Percentiles rank a stretch among this genome's conserved stretches.
These are phyloP conservation scores for Melangyna quadrimaculata DNA, from an alignment of 2,888 invertebrate genomes.

Conservation along the genomic window DNA sequence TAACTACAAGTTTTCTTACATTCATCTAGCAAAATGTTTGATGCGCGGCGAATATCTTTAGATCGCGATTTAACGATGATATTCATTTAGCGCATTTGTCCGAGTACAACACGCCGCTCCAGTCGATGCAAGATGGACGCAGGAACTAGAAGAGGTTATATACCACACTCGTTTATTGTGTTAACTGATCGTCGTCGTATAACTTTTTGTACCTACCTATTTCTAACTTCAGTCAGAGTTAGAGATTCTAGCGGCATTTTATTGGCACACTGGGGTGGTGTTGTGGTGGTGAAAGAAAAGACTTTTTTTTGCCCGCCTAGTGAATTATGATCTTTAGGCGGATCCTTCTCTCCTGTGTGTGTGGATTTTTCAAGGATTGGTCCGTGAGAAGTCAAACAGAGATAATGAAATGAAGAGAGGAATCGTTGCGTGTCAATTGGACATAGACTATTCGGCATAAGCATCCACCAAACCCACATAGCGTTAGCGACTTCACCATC, in stretches of 20 bases:
- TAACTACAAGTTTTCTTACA: conserved; percentile 20
- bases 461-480: conserved; percentile 48
- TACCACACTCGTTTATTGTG: conserved; percentile 68
- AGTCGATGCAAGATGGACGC: conserved; percentile 16
- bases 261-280: not conserved
- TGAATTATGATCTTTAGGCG: conserved; percentile 59
- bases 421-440: conserved; percentile 64
- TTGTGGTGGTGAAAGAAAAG: conserved; percentile 59
- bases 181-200: conserved; percentile 55
- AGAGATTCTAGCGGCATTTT: conserved; percentile 54
- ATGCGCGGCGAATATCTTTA: conserved; percentile 58
- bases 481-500: not conserved
- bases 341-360: conserved; percentile 3
- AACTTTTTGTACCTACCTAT: conserved; percentile 17
- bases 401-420: conserved; percentile 21
- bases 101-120: not conserved
- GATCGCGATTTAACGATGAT: conserved; percentile 69
- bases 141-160: conserved; percentile 30
- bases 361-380: conserved; percentile 42
- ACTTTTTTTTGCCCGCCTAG: conserved; percentile 37
- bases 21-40: not conserved
- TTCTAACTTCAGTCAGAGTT: not conserved
- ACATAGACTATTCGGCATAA: conserved; percentile 37
- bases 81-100: conserved; percentile 62
- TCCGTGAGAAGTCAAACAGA: conserved; percentile 29